phyloP scores from a whole-genome alignment of 2,113 vertebrate genomes.

The Oncorhynchus clarkii region DNA sequence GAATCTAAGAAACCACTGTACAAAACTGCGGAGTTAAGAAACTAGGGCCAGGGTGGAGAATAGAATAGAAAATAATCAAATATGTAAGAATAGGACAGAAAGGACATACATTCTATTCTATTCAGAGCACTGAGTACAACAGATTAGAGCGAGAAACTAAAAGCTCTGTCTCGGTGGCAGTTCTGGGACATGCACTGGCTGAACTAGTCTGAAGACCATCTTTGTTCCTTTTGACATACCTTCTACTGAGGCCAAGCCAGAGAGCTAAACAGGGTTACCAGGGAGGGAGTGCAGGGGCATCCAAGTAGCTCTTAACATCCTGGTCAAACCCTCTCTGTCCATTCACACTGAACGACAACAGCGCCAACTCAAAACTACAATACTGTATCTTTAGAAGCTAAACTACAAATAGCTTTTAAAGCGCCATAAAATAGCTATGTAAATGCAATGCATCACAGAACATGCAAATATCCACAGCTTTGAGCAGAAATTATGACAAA shows the following conservation, averaged over 20 bases:
- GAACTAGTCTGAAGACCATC: constrained; percentile 10
- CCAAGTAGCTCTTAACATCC: constrained; percentile 41
- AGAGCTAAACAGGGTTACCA: constrained; percentile 38
- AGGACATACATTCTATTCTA: no score
- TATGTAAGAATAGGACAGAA: no score
- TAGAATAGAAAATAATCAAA: no score
- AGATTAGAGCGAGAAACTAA: no score
- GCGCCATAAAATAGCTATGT: not conserved
- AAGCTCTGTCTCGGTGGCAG: not conserved
- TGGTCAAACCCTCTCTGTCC: constrained; percentile 20
- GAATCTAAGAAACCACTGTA: no score
- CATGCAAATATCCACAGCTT: not conserved
- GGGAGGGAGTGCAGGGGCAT: constrained; percentile 31
- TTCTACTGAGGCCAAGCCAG: constrained; percentile 18
- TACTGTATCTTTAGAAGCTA: not conserved
- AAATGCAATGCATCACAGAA: not conserved
- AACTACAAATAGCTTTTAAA: no score
- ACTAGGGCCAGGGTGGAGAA: no score
- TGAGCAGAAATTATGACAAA: not conserved
- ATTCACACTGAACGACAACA: constrained; percentile 26
- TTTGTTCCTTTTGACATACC: constrained; percentile 17
- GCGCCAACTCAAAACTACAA: not conserved
- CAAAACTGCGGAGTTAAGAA: no score
- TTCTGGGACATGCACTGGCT: not conserved
- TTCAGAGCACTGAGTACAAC: no score